Conservation (phyloP, 2,797 vertebrate species). For the Hemibagrus guttatus region DNA sequence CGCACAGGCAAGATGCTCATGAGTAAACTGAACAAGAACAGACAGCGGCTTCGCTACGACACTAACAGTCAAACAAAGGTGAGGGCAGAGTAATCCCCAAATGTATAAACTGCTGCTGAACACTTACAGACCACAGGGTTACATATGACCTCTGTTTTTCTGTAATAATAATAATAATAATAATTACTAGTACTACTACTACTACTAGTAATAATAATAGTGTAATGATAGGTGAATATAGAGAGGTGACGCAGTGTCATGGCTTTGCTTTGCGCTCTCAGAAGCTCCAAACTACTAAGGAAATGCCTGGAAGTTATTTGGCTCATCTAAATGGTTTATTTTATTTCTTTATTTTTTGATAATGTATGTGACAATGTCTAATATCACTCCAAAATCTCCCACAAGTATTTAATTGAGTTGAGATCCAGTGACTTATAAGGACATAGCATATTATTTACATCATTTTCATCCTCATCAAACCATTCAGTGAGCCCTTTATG, state of each 20-base stretch:
- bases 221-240: neutral
- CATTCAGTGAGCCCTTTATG: neutral
- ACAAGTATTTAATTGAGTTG: neutral
- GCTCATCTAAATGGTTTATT: neutral
- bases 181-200: neutral
- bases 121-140: neutral
- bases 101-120: neutral
- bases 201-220: neutral
- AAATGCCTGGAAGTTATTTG: neutral
- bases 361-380: neutral
- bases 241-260: neutral
- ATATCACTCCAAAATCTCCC: neutral
- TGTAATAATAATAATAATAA: neutral
- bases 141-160: neutral
- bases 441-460: neutral
- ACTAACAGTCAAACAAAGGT: constrained; percentile 95
- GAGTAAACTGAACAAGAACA: constrained; percentile 95
- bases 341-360: neutral
- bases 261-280: neutral
- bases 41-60: constrained; percentile 93
- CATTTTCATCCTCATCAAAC: neutral
- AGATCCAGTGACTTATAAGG: neutral
- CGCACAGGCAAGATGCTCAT: constrained; percentile 97
- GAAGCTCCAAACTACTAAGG: neutral
- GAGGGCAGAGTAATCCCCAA: constrained; percentile 46